Percentiles rank a stretch among this genome's conserved stretches.
These are phyloP conservation scores for Osmoderma eremita DNA, from an alignment of 2,888 invertebrate genomes.

Conservation along the genomic window DNA sequence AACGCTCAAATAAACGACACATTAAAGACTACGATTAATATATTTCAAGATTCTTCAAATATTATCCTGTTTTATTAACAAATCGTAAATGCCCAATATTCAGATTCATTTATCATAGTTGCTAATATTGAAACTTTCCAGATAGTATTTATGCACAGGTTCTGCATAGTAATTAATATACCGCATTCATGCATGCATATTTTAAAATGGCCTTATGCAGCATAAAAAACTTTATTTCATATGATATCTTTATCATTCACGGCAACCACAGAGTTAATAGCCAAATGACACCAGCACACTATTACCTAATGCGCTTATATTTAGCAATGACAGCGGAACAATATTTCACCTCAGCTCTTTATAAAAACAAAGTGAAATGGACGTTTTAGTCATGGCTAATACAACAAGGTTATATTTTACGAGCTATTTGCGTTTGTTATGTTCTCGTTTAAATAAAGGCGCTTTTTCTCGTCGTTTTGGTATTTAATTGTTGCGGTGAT, in stretches of 20 bases:
- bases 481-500: constrained; percentile 4
- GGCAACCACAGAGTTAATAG: constrained; percentile 5
- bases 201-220: not conserved
- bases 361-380: constrained; percentile 28
- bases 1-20: too few species aligned
- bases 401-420: constrained; percentile 20
- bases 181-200: too few species aligned
- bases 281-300: constrained; percentile 1
- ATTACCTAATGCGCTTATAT: constrained; percentile 36
- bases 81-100: too few species aligned
- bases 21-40: too few species aligned
- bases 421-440: not conserved
- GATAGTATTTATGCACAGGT: too few species aligned
- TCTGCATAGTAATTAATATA: too few species aligned
- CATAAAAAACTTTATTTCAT: not conserved
- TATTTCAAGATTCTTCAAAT: too few species aligned
- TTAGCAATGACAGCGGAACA: constrained; percentile 40
- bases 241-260: constrained; percentile 1
- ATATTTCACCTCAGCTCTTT: constrained; percentile 41
- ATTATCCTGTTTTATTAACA: too few species aligned
- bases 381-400: constrained; percentile 3
- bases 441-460: constrained; percentile 3
- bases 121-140: too few species aligned
- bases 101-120: too few species aligned
- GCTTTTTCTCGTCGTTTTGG: constrained; percentile 5